Evolutionary conservation across 2,113 vertebrate species (phyloP).

Genomic region (Silurus meridionalis): DNA sequence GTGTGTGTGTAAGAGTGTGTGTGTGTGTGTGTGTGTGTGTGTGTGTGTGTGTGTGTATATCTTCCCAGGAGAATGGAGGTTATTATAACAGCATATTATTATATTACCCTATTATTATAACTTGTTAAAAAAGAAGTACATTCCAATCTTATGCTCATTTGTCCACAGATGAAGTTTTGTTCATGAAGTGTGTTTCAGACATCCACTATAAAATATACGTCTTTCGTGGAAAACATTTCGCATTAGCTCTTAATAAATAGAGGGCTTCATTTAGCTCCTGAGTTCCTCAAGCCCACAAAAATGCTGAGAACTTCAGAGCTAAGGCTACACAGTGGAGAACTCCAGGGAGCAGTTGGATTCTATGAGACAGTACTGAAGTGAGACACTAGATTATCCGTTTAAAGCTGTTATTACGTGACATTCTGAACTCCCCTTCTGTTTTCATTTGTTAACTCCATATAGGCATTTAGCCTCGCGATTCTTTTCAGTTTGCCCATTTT

Average conservation of each 20-base stretch:
- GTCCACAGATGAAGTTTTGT: too few relatives aligned
- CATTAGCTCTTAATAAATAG: background rate
- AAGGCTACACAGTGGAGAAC: background rate
- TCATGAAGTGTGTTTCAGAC: too few relatives aligned
- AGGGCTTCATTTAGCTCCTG: background rate
- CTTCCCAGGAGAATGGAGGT: too few relatives aligned
- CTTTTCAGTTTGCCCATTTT: conserved; percentile 20
- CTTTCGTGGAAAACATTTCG: background rate
- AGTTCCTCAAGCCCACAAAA: background rate
- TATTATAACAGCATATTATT: too few relatives aligned
- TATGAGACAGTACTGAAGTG: background rate
- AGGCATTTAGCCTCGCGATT: conserved; percentile 25
- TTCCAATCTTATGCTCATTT: too few relatives aligned
- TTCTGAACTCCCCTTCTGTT: background rate
- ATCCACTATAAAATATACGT: background rate
- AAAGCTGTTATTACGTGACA: background rate
- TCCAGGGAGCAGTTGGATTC: conserved; percentile 2
- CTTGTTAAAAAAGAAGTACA: too few relatives aligned
- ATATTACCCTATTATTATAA: too few relatives aligned
- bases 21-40: too few relatives aligned
- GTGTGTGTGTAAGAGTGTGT: too few relatives aligned
- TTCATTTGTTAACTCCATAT: conserved; percentile 23
- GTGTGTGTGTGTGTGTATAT: too few relatives aligned
- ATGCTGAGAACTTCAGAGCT: background rate
- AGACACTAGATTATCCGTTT: background rate